A percentile compares a stretch with the other conserved stretches of the same genome.
phyloP scores from a whole-genome alignment of 2,113 vertebrate species.

The human (Homo sapiens) region GRCh38 chr13:81104501-81105000 shows the following conservation, averaged over 20 bases:
- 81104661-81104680: neutral
- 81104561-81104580: slow-evolving; percentile 20
- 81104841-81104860: neutral
- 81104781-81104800: neutral
- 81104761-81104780: neutral
- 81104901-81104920: neutral
- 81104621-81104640: neutral
- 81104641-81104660: neutral
- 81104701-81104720: neutral
- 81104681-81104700: neutral
- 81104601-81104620: neutral
- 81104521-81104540: slow-evolving; percentile 54
- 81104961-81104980: neutral
- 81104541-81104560: slow-evolving; percentile 1
- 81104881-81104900: neutral
- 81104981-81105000: neutral
- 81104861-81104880: accelerated
- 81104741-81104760: neutral
- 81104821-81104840: neutral
- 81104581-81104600: neutral
- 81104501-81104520: slow-evolving; percentile 34
- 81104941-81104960: neutral
- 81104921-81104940: neutral
- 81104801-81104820: neutral
- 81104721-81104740: neutral